Conservation (phyloP, 2,888 invertebrate genomes). For the Clanis bilineata region DNA sequence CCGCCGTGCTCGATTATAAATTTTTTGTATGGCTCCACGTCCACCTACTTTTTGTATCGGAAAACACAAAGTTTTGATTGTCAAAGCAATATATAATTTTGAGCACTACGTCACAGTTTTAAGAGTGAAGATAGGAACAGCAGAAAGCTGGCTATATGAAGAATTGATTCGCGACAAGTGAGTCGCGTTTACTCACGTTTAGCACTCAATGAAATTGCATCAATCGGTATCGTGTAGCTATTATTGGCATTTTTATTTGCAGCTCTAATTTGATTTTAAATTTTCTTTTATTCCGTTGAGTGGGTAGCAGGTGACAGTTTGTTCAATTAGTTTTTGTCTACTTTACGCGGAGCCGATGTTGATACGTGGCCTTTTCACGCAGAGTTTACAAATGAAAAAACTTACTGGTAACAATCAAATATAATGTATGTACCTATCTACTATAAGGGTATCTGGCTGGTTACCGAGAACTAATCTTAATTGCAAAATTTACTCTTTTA, state of each 20-base stretch:
- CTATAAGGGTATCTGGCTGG: too few relatives aligned
- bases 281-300: conserved; percentile 52
- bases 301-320: conserved; percentile 57
- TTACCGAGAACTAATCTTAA: too few relatives aligned
- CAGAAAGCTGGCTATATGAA: conserved; percentile 41
- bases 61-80: conserved; percentile 40
- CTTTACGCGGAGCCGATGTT: neutral
- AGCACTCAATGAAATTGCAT: conserved; percentile 76
- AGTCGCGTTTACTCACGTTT: conserved; percentile 75
- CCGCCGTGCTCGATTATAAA: conserved; percentile 60
- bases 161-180: conserved; percentile 58
- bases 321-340: conserved; percentile 37
- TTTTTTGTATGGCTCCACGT: conserved; percentile 61
- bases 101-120: conserved; percentile 43
- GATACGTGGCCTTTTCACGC: neutral
- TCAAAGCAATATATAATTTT: conserved; percentile 40
- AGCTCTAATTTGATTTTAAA: conserved; percentile 61
- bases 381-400: neutral
- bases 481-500: too few relatives aligned
- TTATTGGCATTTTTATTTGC: conserved; percentile 74
- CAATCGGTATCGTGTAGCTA: conserved; percentile 72
- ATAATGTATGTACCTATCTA: too few relatives aligned
- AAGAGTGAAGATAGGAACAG: conserved; percentile 41
- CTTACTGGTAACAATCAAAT: neutral
- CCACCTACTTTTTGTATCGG: conserved; percentile 59